Evolutionary conservation across 2,888 invertebrate species (phyloP), one percentile per base, ranked within the genome.

Genomic region (Oeneis ivallda): DNA sequence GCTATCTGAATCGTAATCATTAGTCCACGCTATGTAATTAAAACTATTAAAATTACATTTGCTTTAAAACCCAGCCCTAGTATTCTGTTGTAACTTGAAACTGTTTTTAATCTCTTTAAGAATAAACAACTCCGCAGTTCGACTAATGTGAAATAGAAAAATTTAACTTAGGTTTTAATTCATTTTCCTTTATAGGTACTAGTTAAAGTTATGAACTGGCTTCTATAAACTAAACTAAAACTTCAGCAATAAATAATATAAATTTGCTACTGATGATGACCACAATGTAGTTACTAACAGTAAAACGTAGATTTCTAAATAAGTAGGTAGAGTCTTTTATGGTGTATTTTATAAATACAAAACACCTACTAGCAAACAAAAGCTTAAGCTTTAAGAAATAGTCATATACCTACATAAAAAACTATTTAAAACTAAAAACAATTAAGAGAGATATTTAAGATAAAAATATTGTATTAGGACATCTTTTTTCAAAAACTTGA

Each of bases 1-100:
- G 37, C 53, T 67, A 68, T 65, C 68, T 70, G 62, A 67, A 58
- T 59, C 74, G 78, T 78, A 84, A 85, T 86, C 84, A 84, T 75
- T 68, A 74, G 74, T 72, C 74, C 73, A 71, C 60, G 75, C 75
- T 70, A 74, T 76, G 80, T 83, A 89, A 89, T 89, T 89, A 89
- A 85, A 85, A 87, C 88, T 79, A 89, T 90, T 90, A 90, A 87
- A 89, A 87, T 82, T 78, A 86, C 88, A 90, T 89, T 89, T 85
- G 81, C 81, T 75, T 78, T 45, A 34, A 78, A 76, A 75, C 72
- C 32, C 0, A n/a, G 45, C 32, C 5, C 26, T 41, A 17, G 15
- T 43, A n/a, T 47, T 45, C 52, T n/a, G 41, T 45, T 34, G 59
- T 39, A 56, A 60, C 59, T 17, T 58, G 7, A 58, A 52, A 64